A percentile compares a stretch with the other conserved stretches of the same genome.
phyloP scores from a whole-genome alignment of 2,113 vertebrate genomes.

The Alligator mississippiensis region DNA sequence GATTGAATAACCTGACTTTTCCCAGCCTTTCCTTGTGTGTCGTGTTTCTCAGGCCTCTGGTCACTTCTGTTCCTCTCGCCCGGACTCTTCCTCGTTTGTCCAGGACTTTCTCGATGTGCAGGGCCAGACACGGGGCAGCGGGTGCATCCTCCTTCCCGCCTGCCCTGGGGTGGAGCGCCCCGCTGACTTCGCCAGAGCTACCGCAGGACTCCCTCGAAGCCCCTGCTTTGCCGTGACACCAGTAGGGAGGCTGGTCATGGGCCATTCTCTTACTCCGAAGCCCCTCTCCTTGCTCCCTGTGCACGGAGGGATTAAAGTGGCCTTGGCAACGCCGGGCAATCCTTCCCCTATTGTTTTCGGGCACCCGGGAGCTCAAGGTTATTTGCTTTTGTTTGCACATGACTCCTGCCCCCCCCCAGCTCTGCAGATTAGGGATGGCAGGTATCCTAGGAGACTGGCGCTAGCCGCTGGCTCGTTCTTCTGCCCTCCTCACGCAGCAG shows the following conservation, averaged over 20 bases:
- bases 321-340: background rate
- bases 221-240: background rate
- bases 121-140: too few species aligned
- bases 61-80: too few species aligned
- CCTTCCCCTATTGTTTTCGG: background rate
- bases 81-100: too few species aligned
- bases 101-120: too few species aligned
- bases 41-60: too few species aligned
- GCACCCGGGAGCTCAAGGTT: background rate
- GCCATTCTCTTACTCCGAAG: background rate
- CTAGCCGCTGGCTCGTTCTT: background rate
- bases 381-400: background rate
- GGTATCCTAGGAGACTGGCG: background rate
- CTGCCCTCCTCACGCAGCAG: background rate
- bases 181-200: background rate
- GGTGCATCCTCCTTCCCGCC: background rate
- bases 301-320: background rate
- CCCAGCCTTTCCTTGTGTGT: too few species aligned
- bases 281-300: background rate
- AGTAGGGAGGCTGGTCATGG: too few species aligned
- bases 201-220: background rate
- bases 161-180: background rate
- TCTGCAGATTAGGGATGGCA: background rate
- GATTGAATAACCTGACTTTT: too few species aligned
- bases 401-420: too few species aligned